phyloP scores from a whole-genome alignment of 2,113 vertebrate genomes.

The Formicarius rufipectus region DNA sequence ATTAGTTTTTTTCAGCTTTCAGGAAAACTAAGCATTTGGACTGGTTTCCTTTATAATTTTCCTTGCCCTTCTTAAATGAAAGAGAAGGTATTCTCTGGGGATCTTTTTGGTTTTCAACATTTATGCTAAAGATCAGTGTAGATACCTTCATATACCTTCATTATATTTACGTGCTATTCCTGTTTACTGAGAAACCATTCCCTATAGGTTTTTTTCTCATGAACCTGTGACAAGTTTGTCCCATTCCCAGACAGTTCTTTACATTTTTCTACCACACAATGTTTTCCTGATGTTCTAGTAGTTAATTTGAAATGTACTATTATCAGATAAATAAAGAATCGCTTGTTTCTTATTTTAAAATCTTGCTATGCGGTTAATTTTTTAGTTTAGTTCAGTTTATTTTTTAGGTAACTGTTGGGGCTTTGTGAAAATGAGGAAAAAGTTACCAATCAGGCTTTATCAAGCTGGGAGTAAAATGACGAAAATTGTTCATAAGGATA shows the following conservation, averaged over 20 bases:
- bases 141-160: background rate
- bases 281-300: background rate
- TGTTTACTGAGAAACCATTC: background rate
- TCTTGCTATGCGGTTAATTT: background rate
- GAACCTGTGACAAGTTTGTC: background rate
- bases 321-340: background rate
- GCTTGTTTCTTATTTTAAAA: background rate
- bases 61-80: background rate
- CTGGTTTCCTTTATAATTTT: background rate
- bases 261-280: rapidly evolving
- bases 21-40: background rate
- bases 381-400: background rate
- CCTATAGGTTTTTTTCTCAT: background rate
- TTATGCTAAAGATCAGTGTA: background rate
- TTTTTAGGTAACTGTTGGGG: background rate
- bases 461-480: background rate
- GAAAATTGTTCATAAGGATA: background rate
- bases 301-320: background rate
- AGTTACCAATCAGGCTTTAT: background rate
- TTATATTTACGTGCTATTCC: background rate
- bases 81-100: background rate
- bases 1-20: background rate
- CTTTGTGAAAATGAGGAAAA: background rate
- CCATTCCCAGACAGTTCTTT: background rate
- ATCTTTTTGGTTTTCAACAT: background rate